Evolutionary conservation across 2,888 invertebrate genomes (phyloP), one percentile per base, ranked within the genome.

Genomic region (Cheilosia urbana): DNA sequence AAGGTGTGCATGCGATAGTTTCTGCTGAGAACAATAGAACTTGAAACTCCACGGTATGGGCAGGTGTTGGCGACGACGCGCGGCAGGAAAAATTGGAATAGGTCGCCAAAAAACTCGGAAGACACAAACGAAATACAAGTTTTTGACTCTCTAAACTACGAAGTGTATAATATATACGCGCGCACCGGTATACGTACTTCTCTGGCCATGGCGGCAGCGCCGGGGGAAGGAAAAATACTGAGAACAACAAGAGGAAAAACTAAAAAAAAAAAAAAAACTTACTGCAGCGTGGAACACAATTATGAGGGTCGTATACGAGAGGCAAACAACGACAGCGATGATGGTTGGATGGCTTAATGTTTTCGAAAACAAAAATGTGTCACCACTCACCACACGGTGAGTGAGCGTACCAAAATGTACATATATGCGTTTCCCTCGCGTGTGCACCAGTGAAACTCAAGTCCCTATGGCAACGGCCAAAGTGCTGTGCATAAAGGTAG

Each of bases 1-100:
- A 84, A 84, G 84, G 84, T 84, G 84, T 80, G 78, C 63, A 58
- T 69, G 79, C 83, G 57, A 78, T 83, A 62, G 82, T 77, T 73
- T 78, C 37, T 73, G 72, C 47, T 21, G 80, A 66, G 75, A 80
- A 84, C 80, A 84, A 80, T 84, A 77, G 80, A 71, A 63, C 62
- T 53, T 27, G 58, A 71, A 69, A 55, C 65, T 60, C 58, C 84
- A 57, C 84, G 57, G 30, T 17, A n/a, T n/a, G 68, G 68, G 62
- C 77, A 77, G 80, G 65, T 75, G 75, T 24, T 73, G 49, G 79
- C 37, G 37, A 37, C 37, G 37, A 37, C 37, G 37, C 13, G 34
- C 68, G 51, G 40, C 40, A 37, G 17, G 47, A 73, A 80, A 80
- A 84, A 84, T 84, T 84, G 84, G 80, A 84, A 84, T 84, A 84